Evolutionary conservation across 1,140 invertebrate genomes (phyloP), one percentile per base, ranked within the genome.

Genomic region (Cyclina sinensis): DNA sequence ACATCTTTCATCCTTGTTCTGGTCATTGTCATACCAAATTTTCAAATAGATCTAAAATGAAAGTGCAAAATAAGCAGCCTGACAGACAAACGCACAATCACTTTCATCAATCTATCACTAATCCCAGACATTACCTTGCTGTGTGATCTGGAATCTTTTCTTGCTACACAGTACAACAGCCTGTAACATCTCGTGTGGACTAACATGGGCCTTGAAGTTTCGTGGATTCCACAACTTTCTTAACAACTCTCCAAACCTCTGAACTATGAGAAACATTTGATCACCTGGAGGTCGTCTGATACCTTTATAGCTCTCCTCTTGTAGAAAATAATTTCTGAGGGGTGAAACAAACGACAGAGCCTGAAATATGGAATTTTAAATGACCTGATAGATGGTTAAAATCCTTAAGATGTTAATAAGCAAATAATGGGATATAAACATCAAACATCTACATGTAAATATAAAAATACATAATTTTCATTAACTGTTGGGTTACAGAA

Each of bases 101-200:
- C 18, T 9, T 51, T 11, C 48, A 51, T 11, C 48, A 9, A 11
- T 43, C 14, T 43, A 43, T 43, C 43, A 7, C 14, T 14, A 43
- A 14, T 7, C 4, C 4, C 43, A 43, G 43, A 43, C 14, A 14
- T 94, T 95, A 98, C 98, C 98, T 97, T 99, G 99, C 94, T 99
- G 97, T 1, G 99, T 99, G 94, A 99, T 99, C 95, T 99, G 99
- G 95, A 99, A 99, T 92, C 97, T 97, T 94, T 99, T 99, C 95
- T 99, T 98, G 92, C 98, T 99, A 97, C 99, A 99, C 11, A 99
- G 96, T 0, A 99, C 99, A 43, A 99, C 99, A 46, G 99, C 98
- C 96, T 99, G 99, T 18, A 99, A 96, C 99, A 99, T 99, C 96
- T 99, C 99, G 95, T 99, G 99, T 0, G 99, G 99, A 78, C 99